Base-by-base conservation (phyloP, 2,113 vertebrate genomes). In the Lonchura striata region DNA sequence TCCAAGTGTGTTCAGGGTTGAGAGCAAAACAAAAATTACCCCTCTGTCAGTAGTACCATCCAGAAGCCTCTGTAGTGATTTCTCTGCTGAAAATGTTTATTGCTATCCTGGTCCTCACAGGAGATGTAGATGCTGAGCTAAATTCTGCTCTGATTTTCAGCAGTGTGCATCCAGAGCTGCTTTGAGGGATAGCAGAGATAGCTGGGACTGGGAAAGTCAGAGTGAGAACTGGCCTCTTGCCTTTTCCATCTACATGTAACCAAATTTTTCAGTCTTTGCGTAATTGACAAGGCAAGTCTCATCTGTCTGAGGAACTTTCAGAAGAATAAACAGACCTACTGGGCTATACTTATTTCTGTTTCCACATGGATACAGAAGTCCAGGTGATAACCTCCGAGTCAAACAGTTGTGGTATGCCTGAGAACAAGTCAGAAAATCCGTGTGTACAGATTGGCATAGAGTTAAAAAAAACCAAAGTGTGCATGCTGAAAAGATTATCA, bases 11-110 rank as follows among this genome's bases (percentile, higher is more conserved):
- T 94, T 95, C 90, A 95, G 82, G 96, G 84, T 54, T 10, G 93
- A 97, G 88, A 96, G 88, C 82, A 91, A 83, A 97, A 96, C 85
- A 95, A 94, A 96, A 94, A 94, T 86, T 93, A 86, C 81, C 65
- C 87, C 92, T 96, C 88, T 93, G 88, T 95, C 95, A 69, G 86
- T 94, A 95, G 95, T 88, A 96, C 93, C 82, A 81, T 92, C 57
- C 71, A 92, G 30, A 88, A 97, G 86, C 65, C 90, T 84, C 86
- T 88, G 47, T 54, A 53, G 54, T 70, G 54, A 68, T 92, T 92
- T 91, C 76, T 90, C 79, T 95, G 53, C 82, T 93, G 84, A 80
- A 93, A 88, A 22, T 78, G 53, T 92, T 91, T 86, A 16, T 84
- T 87, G 50, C 90, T 72, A 30, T 82, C 77, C 69, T 53, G 63